These are phyloP conservation scores for Tokudaia tokunoshimensis DNA, from an alignment of 2,797 vertebrate genomes.

Conservation along the genomic window DNA sequence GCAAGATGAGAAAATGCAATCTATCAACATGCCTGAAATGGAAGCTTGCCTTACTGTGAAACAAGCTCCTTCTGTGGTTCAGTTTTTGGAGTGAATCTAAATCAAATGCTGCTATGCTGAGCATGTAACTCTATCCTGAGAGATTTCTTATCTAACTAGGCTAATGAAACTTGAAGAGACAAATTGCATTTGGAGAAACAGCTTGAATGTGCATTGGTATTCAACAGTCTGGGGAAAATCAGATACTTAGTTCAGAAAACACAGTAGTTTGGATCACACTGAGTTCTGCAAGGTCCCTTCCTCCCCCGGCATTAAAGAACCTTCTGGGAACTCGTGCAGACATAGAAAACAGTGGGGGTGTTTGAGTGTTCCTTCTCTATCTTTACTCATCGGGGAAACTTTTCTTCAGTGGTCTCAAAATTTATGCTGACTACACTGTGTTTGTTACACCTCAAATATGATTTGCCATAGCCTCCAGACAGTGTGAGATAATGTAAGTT, in stretches of 20 bases:
- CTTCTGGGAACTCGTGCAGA: fast-evolving
- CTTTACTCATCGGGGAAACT: fast-evolving
- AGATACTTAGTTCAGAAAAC: background rate
- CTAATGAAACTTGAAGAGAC: background rate
- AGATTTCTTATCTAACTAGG: background rate
- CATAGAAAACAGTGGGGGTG: fast-evolving
- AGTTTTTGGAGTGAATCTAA: background rate
- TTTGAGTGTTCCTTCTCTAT: background rate
- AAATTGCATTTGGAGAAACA: background rate
- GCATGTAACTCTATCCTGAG: background rate
- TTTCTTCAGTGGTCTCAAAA: background rate
- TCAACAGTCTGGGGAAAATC: background rate
- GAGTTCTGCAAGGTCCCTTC: background rate
- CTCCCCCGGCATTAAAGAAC: fast-evolving
- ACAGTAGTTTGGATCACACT: background rate
- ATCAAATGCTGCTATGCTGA: background rate
- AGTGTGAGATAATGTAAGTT: background rate
- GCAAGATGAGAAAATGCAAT: background rate
- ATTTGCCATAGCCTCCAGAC: background rate
- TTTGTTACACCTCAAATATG: background rate
- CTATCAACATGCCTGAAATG: background rate
- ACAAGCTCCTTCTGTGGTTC: background rate
- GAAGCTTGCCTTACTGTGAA: background rate
- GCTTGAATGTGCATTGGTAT: background rate
- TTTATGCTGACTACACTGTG: background rate